These are phyloP conservation scores for Sinocyclocheilus grahami DNA, from an alignment of 2,113 vertebrate genomes.

Conservation along the genomic window DNA sequence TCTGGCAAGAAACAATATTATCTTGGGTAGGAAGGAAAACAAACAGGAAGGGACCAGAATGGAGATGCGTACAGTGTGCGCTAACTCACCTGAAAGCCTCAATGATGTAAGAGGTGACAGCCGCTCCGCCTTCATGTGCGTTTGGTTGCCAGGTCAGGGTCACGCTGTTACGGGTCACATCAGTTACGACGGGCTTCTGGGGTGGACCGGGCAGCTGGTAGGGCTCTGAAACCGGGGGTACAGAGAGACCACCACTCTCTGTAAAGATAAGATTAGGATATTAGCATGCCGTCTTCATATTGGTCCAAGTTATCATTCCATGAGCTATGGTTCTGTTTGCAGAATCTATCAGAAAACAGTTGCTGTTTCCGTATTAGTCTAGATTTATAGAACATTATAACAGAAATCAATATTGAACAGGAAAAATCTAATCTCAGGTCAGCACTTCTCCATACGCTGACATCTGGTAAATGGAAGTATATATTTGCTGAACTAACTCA, in stretches of 20 bases:
- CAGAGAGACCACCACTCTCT: conserved; percentile 76
- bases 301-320: neutral
- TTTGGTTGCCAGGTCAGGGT: conserved; percentile 90
- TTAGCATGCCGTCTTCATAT: neutral
- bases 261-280: conserved; percentile 36
- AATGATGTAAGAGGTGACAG: conserved; percentile 86
- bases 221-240: conserved; percentile 70
- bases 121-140: conserved; percentile 70
- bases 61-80: neutral
- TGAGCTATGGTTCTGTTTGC: neutral
- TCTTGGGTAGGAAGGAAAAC: conserved; percentile 21
- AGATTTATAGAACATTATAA: conserved; percentile 7
- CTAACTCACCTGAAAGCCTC: conserved; percentile 91
- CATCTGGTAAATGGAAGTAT: too few species aligned
- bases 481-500: neutral
- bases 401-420: conserved; percentile 13
- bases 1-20: conserved; percentile 47
- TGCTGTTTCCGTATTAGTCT: neutral
- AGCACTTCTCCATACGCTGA: neutral
- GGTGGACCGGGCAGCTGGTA: conserved; percentile 84
- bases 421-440: conserved; percentile 3
- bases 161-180: conserved; percentile 86
- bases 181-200: conserved; percentile 87
- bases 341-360: neutral
- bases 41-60: neutral